phyloP scores from a whole-genome alignment of 2,888 invertebrate species.

The Agrotis ipsilon region DNA sequence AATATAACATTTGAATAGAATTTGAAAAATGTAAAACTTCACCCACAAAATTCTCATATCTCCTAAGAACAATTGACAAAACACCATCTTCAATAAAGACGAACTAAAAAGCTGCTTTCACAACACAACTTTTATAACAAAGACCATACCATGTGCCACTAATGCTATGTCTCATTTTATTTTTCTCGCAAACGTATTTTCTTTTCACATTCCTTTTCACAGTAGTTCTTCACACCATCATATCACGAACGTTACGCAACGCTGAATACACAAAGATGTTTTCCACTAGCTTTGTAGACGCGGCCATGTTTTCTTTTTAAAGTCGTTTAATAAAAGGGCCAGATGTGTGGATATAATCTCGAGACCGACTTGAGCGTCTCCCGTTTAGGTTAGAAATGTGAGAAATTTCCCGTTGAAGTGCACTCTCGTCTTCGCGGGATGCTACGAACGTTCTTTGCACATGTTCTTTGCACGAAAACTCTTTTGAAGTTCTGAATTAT shows the following conservation, averaged over 20 bases:
- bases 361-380: slow-evolving; percentile 67
- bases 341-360: slow-evolving; percentile 73
- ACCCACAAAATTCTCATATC: background rate
- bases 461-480: slow-evolving; percentile 71
- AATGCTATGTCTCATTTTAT: slow-evolving; percentile 32
- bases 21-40: background rate
- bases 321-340: slow-evolving; percentile 69
- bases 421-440: slow-evolving; percentile 68
- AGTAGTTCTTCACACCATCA: slow-evolving; percentile 44
- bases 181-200: slow-evolving; percentile 19
- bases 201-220: slow-evolving; percentile 21
- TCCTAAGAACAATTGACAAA: background rate
- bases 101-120: slow-evolving; percentile 2
- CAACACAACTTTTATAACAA: slow-evolving; percentile 1
- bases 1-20: too few relatives aligned
- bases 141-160: background rate
- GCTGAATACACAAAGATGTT: slow-evolving; percentile 56
- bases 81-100: slow-evolving; percentile 4
- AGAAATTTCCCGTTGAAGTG: slow-evolving; percentile 73
- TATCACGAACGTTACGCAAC: slow-evolving; percentile 55
- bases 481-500: slow-evolving; percentile 71
- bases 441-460: slow-evolving; percentile 67
- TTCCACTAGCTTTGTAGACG: slow-evolving; percentile 63
- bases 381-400: slow-evolving; percentile 75
- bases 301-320: slow-evolving; percentile 67